These are phyloP conservation scores for Notoglanidium macrostoma DNA, from an alignment of 2,797 vertebrate genomes.

Conservation along the genomic window DNA sequence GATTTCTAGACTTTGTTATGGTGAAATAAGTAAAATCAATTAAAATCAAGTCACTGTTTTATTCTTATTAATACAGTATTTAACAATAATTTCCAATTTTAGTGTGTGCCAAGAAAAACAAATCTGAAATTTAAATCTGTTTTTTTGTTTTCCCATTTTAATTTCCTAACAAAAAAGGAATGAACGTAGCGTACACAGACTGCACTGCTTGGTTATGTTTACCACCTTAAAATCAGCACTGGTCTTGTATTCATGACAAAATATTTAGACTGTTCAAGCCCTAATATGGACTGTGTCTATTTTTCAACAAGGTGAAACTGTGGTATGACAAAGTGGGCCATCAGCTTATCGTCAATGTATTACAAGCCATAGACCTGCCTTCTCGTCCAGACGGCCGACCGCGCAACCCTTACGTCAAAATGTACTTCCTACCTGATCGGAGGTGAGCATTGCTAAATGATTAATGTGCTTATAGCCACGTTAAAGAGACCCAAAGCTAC, in stretches of 20 bases:
- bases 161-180: neutral
- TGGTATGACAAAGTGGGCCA: constrained; percentile 99
- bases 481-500: neutral
- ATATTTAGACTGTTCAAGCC: neutral
- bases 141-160: neutral
- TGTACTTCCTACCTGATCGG: constrained; percentile 98
- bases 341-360: constrained; percentile 96
- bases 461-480: neutral
- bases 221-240: neutral
- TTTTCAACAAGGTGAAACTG: constrained; percentile 84
- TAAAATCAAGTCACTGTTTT: neutral
- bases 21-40: neutral
- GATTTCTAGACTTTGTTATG: neutral
- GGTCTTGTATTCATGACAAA: neutral
- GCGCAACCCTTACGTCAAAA: constrained; percentile 96
- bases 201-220: neutral
- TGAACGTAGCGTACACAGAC: neutral
- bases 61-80: neutral
- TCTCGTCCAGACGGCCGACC: constrained; percentile 88
- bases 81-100: neutral
- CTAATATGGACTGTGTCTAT: neutral
- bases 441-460: constrained; percentile 73
- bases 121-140: neutral
- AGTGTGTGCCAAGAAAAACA: neutral
- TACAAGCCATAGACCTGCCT: constrained; percentile 95